Conservation (phyloP, 2,113 vertebrate species). For the Pseudonaja textilis region DNA sequence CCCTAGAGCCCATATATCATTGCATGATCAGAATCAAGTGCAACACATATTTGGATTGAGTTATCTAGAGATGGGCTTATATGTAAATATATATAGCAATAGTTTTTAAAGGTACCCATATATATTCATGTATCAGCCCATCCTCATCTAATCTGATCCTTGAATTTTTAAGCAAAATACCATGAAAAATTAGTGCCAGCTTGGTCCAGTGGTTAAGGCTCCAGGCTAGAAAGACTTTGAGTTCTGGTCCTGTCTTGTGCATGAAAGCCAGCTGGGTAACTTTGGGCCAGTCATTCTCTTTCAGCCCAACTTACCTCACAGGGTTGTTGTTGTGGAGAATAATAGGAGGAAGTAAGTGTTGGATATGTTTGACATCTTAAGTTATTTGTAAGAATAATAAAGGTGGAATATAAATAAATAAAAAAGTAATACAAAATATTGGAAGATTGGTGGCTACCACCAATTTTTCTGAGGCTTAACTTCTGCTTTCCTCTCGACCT, state of each 20-base stretch:
- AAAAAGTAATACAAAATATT: background rate
- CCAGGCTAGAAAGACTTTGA: no score
- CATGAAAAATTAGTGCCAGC: background rate
- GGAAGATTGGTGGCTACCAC: background rate
- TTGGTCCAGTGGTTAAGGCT: no score
- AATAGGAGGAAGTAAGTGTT: background rate
- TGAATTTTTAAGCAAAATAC: background rate
- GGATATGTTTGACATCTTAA: background rate
- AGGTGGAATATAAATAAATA: background rate
- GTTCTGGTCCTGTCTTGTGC: no score
- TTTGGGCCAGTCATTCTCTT: no score
- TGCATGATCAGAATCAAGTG: background rate
- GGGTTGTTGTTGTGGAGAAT: no score
- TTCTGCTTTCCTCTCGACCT: background rate
- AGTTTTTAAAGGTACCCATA: background rate
- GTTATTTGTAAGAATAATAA: background rate
- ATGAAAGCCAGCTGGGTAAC: no score
- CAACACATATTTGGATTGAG: background rate
- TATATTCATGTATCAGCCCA: background rate
- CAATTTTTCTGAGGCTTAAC: background rate
- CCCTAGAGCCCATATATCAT: background rate
- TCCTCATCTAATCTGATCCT: background rate
- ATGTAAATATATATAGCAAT: background rate
- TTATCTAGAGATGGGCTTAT: background rate
- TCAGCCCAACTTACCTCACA: no score